These are phyloP conservation scores for Lanistes nyassanus DNA, from an alignment of 1,140 invertebrate genomes.

Conservation along the genomic window DNA sequence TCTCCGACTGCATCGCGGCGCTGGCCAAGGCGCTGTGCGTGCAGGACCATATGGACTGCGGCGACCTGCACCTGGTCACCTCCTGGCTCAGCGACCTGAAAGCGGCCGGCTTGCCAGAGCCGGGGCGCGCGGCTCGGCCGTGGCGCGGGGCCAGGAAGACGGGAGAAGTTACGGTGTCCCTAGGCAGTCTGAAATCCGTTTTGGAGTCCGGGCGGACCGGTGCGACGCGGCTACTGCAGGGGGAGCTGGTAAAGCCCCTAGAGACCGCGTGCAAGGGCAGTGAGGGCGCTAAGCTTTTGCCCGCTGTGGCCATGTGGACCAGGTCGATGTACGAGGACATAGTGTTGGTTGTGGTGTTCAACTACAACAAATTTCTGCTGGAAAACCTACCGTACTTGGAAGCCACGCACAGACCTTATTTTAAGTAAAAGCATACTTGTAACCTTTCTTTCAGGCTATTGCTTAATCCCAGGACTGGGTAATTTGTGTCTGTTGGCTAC, in stretches of 20 bases:
- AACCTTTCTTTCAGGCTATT: too few relatives aligned
- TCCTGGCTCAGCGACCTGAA: slow-evolving; percentile 1
- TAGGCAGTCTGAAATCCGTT: not conserved
- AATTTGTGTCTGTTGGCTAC: too few relatives aligned
- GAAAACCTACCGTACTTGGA: slow-evolving; percentile 14
- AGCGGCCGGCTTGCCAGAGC: not conserved
- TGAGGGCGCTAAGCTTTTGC: not conserved
- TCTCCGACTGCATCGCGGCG: not conserved
- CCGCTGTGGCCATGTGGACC: slow-evolving; percentile 10
- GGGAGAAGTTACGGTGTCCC: slow-evolving; percentile 3
- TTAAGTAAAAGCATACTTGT: slow-evolving; percentile 19
- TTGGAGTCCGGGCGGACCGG: not conserved
- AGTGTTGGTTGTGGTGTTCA: slow-evolving; percentile 16
- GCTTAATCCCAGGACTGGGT: too few relatives aligned
- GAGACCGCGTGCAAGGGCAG: not conserved
- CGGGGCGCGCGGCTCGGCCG: not conserved
- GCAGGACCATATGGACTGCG: not conserved
- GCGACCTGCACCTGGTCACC: not conserved
- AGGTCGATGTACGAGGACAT: slow-evolving; percentile 1
- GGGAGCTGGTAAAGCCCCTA: not conserved
- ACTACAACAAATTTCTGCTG: slow-evolving; percentile 20
- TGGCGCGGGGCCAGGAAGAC: slow-evolving; percentile 14
- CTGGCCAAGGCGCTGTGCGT: not conserved
- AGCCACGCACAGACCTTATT: slow-evolving; percentile 16
- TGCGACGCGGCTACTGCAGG: not conserved